Evolutionary conservation across 2,797 vertebrate genomes (phyloP).

Genomic region (Pelodytes ibericus): DNA sequence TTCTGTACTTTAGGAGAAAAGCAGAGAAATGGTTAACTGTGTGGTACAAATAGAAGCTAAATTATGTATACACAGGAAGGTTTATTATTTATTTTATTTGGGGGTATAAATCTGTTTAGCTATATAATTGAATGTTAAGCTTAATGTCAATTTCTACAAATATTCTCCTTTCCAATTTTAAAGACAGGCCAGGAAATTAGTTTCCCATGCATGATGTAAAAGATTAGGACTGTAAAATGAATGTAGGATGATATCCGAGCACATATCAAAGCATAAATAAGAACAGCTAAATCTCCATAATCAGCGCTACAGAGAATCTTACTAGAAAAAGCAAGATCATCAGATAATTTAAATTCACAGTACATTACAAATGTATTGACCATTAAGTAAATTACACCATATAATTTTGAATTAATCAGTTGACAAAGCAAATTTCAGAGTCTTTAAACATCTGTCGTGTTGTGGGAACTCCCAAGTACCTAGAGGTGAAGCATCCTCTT

Average conservation of each 20-base stretch:
- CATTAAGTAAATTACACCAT: not conserved
- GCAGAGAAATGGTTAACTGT: constrained; percentile 21
- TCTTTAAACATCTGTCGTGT: too few species aligned
- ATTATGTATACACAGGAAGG: constrained; percentile 33
- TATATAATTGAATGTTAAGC: constrained; percentile 50
- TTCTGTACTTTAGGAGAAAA: not conserved
- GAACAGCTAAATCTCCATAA: constrained; percentile 24
- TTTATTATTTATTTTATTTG: constrained; percentile 47
- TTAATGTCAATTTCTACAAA: constrained; percentile 51
- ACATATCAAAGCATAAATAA: constrained; percentile 45
- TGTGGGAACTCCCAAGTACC: too few species aligned
- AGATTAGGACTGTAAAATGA: constrained; percentile 45
- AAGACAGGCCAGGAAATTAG: constrained; percentile 55
- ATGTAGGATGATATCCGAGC: constrained; percentile 36
- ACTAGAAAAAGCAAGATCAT: not conserved
- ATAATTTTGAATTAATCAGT: too few species aligned
- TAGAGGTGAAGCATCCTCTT: too few species aligned
- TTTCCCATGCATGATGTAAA: constrained; percentile 51
- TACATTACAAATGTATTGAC: not conserved
- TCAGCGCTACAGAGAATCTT: not conserved
- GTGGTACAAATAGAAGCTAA: constrained; percentile 14
- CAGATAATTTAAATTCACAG: not conserved
- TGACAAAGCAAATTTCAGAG: too few species aligned
- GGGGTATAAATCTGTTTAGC: constrained; percentile 45
- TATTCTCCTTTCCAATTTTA: constrained; percentile 46